Evolutionary conservation across 2,888 invertebrate species (phyloP), one percentile per base, ranked within the genome.

Genomic region (Orgyia antiqua): DNA sequence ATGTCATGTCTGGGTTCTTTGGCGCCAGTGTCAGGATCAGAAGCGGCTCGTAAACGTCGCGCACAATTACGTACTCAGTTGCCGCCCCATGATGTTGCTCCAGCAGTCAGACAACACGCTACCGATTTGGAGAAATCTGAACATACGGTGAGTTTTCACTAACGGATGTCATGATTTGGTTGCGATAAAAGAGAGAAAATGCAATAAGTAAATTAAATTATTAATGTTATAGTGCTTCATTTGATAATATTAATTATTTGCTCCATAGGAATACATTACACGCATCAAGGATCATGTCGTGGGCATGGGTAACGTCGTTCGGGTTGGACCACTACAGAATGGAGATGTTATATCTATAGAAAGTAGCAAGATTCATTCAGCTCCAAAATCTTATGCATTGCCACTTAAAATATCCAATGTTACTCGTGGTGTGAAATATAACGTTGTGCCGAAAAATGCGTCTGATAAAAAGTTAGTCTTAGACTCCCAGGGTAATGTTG

Each of bases 51-150:
- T 28, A 89, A 91, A 46, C 88, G 96, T 10, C 93, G 93, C 48
- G 93, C 94, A 34, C 91, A 94, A 54, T 86, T 96, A 3, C 93
- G 95, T 56, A 93, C 93, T 39, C 96, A 96, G 77, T 88, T 96
- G 33, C 95, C 95, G 7, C 89, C 93, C 1, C 95, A 95, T 60
- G 95, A 95, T 64, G 90, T 95, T 26, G 93, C 94, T 3, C 67
- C 82, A 6, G 80, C 58, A 2, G 74, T 68, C 4, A 53, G 87
- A 2, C 64, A 63, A 31, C 73, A 83, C 42, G 82, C 89, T 20
- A 75, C 82, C 1, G 89, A 89, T 45, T 74, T 87, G 28, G 87
- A 86, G 58, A 80, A 83, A 45, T 64, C 74, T 0, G 84, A 86
- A 45, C 84, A 84, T 33, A 83, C 82, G 21, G 84, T 83, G 42